Evolutionary conservation across 2,113 vertebrate genomes (phyloP).

Genomic region (Boulengeromyrus knoepffleri): DNA sequence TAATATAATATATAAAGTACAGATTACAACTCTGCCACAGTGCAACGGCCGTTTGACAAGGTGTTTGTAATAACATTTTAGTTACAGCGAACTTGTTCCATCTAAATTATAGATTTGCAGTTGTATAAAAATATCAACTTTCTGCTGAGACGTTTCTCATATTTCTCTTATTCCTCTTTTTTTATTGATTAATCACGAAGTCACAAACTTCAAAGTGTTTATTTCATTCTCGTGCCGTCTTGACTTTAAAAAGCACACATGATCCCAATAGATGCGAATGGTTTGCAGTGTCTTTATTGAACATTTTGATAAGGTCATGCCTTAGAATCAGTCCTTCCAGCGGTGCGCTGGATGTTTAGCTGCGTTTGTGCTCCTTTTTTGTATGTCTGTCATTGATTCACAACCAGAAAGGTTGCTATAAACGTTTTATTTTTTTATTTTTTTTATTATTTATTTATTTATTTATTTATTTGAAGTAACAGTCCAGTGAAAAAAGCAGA

Average conservation of each 20-base stretch:
- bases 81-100: neutral
- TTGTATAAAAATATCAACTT: neutral
- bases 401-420: slow-evolving; percentile 13
- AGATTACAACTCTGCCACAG: neutral
- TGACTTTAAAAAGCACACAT: neutral
- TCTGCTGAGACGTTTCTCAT: neutral
- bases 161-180: neutral
- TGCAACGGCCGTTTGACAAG: neutral
- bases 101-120: neutral
- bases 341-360: neutral
- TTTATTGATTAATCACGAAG: neutral
- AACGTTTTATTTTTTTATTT: neutral
- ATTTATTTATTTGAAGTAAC: neutral
- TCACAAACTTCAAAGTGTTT: neutral
- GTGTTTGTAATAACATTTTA: neutral
- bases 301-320: slow-evolving; percentile 21
- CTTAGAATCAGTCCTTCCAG: slow-evolving; percentile 12
- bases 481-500: neutral
- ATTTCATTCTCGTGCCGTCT: neutral
- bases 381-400: slow-evolving; percentile 10
- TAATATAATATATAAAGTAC: neutral
- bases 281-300: slow-evolving; percentile 18
- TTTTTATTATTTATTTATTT: neutral
- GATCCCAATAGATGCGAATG: neutral
- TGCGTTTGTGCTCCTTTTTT: neutral